Evolutionary conservation across 2,797 vertebrate genomes (phyloP).

Genomic region (Morus bassanus): DNA sequence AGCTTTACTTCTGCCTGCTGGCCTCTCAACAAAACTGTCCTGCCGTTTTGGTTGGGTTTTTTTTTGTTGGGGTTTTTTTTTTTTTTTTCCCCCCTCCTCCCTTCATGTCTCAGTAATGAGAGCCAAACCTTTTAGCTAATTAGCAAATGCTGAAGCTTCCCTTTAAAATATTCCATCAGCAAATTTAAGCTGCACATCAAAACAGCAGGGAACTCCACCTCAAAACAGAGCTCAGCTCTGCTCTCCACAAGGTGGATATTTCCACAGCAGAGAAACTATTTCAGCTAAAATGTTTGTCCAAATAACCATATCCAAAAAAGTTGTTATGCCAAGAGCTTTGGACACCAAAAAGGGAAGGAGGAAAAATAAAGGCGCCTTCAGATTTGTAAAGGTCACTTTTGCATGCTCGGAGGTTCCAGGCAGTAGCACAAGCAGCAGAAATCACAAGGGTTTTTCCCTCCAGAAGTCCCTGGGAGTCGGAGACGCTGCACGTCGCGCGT

Average conservation of each 20-base stretch:
- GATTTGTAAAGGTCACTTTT: constrained; percentile 1
- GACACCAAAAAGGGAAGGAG: not conserved
- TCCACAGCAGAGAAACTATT: not conserved
- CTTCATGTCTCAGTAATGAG: not conserved
- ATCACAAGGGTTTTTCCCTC: not conserved
- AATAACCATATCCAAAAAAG: not conserved
- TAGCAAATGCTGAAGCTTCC: not conserved
- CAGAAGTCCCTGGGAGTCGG: not conserved
- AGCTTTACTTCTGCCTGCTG: constrained; percentile 25
- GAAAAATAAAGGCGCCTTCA: not conserved
- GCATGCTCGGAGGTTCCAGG: not conserved
- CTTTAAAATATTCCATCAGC: constrained; percentile 35
- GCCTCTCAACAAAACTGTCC: constrained; percentile 10
- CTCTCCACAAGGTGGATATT: not conserved
- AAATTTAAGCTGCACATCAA: not conserved
- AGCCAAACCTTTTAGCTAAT: constrained; percentile 56
- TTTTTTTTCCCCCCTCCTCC: not conserved
- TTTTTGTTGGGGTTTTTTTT: too few species aligned
- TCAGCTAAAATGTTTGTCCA: not conserved
- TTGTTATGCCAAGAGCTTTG: not conserved
- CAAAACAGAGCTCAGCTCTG: not conserved
- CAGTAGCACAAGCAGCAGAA: not conserved
- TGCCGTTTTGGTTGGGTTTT: not conserved
- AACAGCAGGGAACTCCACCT: not conserved
- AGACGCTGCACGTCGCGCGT: rapidly evolving